Evolutionary conservation across 2,113 vertebrate species (phyloP), one percentile per base, ranked within the genome.

Genomic region (Acrocephalus arundinaceus): DNA sequence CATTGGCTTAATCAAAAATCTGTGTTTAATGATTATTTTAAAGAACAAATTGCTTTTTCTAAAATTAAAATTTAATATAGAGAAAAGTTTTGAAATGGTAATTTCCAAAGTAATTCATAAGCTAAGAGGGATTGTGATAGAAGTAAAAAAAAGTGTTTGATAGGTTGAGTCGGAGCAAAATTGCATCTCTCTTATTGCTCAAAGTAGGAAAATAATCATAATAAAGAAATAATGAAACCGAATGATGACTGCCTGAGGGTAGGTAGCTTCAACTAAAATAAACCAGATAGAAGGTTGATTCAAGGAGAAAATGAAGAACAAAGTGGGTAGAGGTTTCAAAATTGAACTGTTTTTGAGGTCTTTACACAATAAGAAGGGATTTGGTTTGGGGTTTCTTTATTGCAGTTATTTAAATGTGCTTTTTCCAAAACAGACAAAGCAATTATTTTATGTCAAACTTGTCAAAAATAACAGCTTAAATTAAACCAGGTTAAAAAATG

Each of bases 31-130:
- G 22, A 74, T 86, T 67, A 59, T 88, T 90, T 94, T 81, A 90
- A 88, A 81, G 45, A 84, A 87, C 35, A 93, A 94, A 89, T 81
- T 74, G 25, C 31, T 70, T 88, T 86, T 92, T 55, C 67, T 76
- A 27, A 79, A 62, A 74, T 74, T 82, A 61, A 95, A 87, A 87
- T 61, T 72, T 17, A 68, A 33, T 30, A 9, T 66, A 58, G 28
- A 78, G 27, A 73, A 94, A 92, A 87, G 4, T 80, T 57, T 27
- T 37, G 33, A 79, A 82, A 54, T 54, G 16, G 43, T 65, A 45
- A 89, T 83, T 94, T 91, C 49, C 21, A 45, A 68, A 89, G 21
- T 16, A 91, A 49, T 73, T 94, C 11, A 2, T 85, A 87, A 77
- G 23, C 27, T 84, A 90, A 81, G 31, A 82, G 8, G 13, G 9